phyloP scores from a whole-genome alignment of 23 tunicate genomes.

The Styela plicata region DNA sequence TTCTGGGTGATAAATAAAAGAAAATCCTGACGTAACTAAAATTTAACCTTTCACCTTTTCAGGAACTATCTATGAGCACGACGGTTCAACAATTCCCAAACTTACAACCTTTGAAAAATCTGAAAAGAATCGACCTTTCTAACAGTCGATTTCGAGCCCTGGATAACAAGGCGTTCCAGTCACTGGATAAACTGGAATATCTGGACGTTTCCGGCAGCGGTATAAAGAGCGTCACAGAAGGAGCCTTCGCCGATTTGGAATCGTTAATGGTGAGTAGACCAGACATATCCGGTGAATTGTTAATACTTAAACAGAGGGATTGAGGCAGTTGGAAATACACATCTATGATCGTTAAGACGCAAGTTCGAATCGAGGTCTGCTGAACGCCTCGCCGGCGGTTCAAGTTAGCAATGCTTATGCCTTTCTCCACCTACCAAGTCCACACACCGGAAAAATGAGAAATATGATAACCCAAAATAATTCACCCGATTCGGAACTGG shows the following conservation, averaged over 20 bases:
- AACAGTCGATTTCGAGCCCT: constrained; percentile 26
- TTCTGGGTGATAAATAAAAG: too few relatives aligned
- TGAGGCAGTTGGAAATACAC: too few relatives aligned
- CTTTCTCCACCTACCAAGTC: too few relatives aligned
- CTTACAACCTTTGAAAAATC: constrained; percentile 25
- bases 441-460: too few relatives aligned
- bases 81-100: constrained; percentile 29
- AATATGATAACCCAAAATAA: too few relatives aligned
- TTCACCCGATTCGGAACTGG: too few relatives aligned
- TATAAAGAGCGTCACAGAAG: constrained; percentile 22
- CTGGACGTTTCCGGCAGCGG: constrained; percentile 37
- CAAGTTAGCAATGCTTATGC: too few relatives aligned
- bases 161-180: constrained; percentile 29
- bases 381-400: too few relatives aligned
- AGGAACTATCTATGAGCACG: neutral
- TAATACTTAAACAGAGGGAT: too few relatives aligned
- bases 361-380: neutral
- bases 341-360: too few relatives aligned
- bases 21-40: too few relatives aligned
- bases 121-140: constrained; percentile 41
- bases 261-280: constrained; percentile 52
- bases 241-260: constrained; percentile 35
- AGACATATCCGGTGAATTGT: too few relatives aligned
- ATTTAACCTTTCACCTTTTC: neutral
- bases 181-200: constrained; percentile 26